Base-by-base conservation (phyloP, 2,888 invertebrate species). In the Melipona beecheii region DNA sequence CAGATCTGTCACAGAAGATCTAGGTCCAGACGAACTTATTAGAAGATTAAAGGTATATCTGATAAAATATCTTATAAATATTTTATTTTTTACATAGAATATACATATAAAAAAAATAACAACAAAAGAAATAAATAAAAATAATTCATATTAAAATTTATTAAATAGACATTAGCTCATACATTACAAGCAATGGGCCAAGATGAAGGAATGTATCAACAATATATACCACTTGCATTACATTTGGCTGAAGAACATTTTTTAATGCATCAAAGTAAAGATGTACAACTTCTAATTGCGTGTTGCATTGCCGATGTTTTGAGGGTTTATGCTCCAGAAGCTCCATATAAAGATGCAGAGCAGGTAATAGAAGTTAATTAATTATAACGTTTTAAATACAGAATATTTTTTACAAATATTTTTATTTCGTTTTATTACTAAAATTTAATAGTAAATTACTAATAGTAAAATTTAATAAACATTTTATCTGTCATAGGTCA, bases 231-330 rank as follows among this genome's bases (percentile, higher is more conserved):
- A 0, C 95, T 99, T 90, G 98, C 99, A 9, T 94, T 99, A 75
- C 98, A 99, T 95, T 95, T 99, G 89, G 98, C 98, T 0, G 98
- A 99, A 91, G 99, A 99, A 91, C 97, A 97, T 94, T 99, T 99
- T 94, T 95, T 99, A 88, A 96, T 97, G 85, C 98, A 99, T 95
- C 95, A 96, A 66, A 98, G 98, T 81, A 96, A 97, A 89, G 99
- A 99, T 95, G 99, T 99, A 0, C 98, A 99, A 93, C 95, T 99
- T 73, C 95, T 99, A 56, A 98, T 99, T 83, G 99, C 99, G 0
- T 99, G 99, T 95, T 99, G 99, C 94, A 98, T 99, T 92, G 99
- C 99, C 11, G 99, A 99, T 95, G 98, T 99, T 54, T 96, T 99
- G 87, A 95, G 99, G 82, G 98, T 99, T 11, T 99, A 99, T 95